Base-by-base conservation (phyloP, 2,888 invertebrate species). In the Thymelicus acteon region DNA sequence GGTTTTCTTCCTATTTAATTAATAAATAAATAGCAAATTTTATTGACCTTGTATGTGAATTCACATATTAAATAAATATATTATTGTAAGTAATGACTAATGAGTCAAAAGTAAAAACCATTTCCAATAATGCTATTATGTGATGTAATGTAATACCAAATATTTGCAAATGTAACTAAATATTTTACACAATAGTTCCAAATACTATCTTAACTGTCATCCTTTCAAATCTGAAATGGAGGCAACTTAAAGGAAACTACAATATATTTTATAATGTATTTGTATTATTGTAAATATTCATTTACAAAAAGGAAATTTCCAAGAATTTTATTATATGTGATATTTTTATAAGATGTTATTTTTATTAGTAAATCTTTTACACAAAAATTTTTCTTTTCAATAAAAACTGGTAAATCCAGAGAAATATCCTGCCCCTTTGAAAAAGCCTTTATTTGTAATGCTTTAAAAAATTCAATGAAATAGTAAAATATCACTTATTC, bases 381-480 rank as follows among this genome's bases (percentile, higher is more conserved):
- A 64, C 8, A 57, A 57, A 10, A 12, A 6, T 47, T 63, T 69
- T 63, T 48, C 8, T 63, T 63, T 37, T 15, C 8, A 57, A 54
- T 37, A 37, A 37, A 63, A 64, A 60, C 58, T 15, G 39, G 40
- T 65, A 70, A 60, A 54, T 54, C 60, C 47, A 66, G 66, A 61
- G 60, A 66, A 71, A 65, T 60, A 71, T 71, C 54, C 39, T 48
- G 54, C 31, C 60, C 90, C 84, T 89, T 89, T 90, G 85, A 92
- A 91, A 93, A 93, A 91, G 91, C 93, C 91, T 93, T 93, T 93
- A 93, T 92, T 93, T 84, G 80, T 86, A 87, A 83, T 87, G 83
- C 83, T 91, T 89, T 82, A 89, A 86, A 87, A 87, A 89, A 91
- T 89, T 83, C 89, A 90, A 88, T 88, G 87, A 89, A 88, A 85